Percentiles rank a stretch among this genome's conserved stretches.
These are phyloP conservation scores for Pogoniulus pusillus DNA, from an alignment of 2,797 vertebrate species.

Conservation along the genomic window DNA sequence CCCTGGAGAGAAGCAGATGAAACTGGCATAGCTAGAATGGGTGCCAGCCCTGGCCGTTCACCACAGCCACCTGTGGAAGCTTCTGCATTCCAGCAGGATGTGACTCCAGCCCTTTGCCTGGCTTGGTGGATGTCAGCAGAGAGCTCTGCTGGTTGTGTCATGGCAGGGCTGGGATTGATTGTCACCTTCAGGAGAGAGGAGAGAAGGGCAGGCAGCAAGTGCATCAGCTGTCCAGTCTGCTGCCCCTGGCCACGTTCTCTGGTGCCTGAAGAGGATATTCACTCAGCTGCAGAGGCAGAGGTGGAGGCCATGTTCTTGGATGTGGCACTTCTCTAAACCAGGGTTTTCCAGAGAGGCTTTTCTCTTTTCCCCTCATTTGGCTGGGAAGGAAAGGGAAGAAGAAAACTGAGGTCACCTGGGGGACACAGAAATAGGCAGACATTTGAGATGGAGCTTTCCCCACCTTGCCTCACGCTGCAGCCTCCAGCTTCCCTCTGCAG, in stretches of 20 bases:
- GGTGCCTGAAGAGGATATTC: background rate
- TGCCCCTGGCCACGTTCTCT: fast-evolving
- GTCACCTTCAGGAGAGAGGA: background rate
- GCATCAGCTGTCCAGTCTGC: background rate
- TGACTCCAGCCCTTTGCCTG: background rate
- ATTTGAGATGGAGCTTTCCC: background rate
- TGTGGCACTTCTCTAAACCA: background rate
- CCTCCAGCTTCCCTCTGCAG: background rate
- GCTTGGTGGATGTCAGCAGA: background rate
- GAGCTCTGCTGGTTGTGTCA: background rate
- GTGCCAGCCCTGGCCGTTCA: background rate
- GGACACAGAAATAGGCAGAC: background rate
- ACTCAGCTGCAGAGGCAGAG: background rate
- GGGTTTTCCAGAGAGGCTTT: background rate
- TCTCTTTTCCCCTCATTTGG: background rate
- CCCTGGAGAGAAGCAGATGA: background rate
- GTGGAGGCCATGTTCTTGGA: background rate
- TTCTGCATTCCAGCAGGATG: background rate
- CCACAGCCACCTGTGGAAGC: fast-evolving
- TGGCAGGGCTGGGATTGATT: background rate
- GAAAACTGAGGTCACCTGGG: background rate
- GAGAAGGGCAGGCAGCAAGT: background rate
- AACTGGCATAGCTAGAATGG: background rate
- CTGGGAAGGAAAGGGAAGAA: background rate
- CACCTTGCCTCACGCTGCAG: background rate